Base-by-base conservation (phyloP, 2,113 vertebrate species). In the Nettapus auritus region DNA sequence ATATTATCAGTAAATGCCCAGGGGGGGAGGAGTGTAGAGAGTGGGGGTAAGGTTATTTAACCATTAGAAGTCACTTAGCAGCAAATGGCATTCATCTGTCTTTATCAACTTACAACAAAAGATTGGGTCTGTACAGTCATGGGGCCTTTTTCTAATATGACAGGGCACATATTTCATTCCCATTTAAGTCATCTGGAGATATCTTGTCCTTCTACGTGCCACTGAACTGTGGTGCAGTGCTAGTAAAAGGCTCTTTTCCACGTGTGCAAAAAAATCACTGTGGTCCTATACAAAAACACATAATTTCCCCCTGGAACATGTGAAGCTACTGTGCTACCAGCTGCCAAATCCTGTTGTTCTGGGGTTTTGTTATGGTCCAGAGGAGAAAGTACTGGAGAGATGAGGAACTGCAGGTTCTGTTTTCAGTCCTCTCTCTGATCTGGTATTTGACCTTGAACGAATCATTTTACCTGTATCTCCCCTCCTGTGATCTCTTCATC, bases 1-100 rank as follows among this genome's bases (percentile, higher is more conserved):
- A 59, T 84, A 90, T 88, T 92, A 96, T 96, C 83, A 69, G 48
- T 73, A 50, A 81, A 57, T 76, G 70, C 83, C 66, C 16, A 4
- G 38, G n/a, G 25, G 19, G 7, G 13, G 8, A 12, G 14, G 25
- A n/a, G 46, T 68, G 20, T 21, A 21, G 19, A 21, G 46, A 19
- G 46, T 21, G 46, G 46, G 59, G 31, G 62, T 79, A 64, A 91
- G n/a, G 82, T 88, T 95, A n/a, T 92, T 96, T 89, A 76, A 95
- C 82, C 66, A 13, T 93, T 95, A 90, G 76, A 80, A 89, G 80
- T 78, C 82, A 94, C 80, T 96, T 90, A 94, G 86, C 60, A 86
- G 88, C 64, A 94, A 94, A 88, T 44, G 73, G 62, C 76, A 63
- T 56, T 94, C 67, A 64, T 62, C 42, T 34, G 31, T 84, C 60